These are phyloP conservation scores for Taphrorychus bicolor DNA, from an alignment of 2,888 invertebrate species.

Conservation along the genomic window DNA sequence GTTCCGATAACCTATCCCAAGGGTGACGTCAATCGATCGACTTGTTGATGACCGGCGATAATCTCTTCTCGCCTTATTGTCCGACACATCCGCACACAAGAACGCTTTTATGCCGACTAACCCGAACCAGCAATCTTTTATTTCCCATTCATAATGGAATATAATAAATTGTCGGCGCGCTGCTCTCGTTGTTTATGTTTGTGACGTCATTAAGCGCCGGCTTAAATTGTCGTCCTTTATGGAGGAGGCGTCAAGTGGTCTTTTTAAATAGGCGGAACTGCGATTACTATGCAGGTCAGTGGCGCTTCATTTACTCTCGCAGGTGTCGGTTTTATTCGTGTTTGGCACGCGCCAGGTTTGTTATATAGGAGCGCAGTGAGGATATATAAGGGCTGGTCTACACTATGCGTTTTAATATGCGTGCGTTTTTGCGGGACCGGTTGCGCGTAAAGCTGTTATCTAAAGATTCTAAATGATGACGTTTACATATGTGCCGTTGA, in stretches of 20 bases:
- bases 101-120: conserved; percentile 32
- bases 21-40: conserved; percentile 12
- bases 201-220: conserved; percentile 29
- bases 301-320: neutral
- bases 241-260: conserved; percentile 29
- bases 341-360: neutral
- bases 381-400: too few relatives aligned
- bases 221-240: conserved; percentile 26
- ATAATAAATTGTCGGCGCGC: conserved; percentile 31
- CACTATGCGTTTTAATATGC: too few relatives aligned
- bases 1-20: conserved; percentile 33
- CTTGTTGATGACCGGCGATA: conserved; percentile 10
- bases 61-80: neutral
- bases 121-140: conserved; percentile 32
- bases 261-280: conserved; percentile 11
- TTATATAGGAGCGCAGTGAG: neutral
- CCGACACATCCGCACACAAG: conserved; percentile 26
- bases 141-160: conserved; percentile 34
- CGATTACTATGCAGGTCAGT: conserved; percentile 7
- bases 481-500: too few relatives aligned
- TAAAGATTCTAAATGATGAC: too few relatives aligned
- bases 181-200: neutral
- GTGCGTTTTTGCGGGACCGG: too few relatives aligned
- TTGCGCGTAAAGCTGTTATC: too few relatives aligned
- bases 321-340: neutral